Evolutionary conservation across 2,113 vertebrate genomes (phyloP).

Genomic region (Osmerus eperlanus): DNA sequence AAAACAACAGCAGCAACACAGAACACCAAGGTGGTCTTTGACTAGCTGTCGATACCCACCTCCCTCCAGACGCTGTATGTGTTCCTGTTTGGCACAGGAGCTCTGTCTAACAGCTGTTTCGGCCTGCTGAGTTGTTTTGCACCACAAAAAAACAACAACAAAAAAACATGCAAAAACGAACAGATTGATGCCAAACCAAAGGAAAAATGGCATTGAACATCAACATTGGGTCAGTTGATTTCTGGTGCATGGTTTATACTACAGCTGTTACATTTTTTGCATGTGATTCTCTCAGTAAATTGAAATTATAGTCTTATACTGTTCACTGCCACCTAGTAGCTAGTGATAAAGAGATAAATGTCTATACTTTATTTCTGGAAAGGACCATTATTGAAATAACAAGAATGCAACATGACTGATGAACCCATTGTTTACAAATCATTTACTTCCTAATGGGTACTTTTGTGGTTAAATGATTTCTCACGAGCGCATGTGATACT

Average conservation of each 20-base stretch:
- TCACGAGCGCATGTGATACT: neutral
- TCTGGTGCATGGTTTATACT: neutral
- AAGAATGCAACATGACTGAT: conserved; percentile 5
- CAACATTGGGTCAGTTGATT: neutral
- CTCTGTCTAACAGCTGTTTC: neutral
- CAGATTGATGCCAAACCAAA: neutral
- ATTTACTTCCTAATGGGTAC: conserved; percentile 2
- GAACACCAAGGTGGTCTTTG: neutral
- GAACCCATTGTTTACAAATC: neutral
- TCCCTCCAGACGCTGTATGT: neutral
- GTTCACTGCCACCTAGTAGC: too few relatives aligned
- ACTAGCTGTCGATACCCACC: neutral
- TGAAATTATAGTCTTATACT: neutral
- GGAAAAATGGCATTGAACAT: neutral
- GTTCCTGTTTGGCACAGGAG: neutral
- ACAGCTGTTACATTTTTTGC: neutral
- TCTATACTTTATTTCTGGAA: neutral
- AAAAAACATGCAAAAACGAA: neutral
- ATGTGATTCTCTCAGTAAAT: neutral
- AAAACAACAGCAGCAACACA: conserved; percentile 7
- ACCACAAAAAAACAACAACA: neutral
- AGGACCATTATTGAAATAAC: neutral
- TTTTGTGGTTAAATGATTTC: neutral
- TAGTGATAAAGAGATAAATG: too few relatives aligned
- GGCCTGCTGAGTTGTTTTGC: neutral